phyloP scores from a whole-genome alignment of 1,140 invertebrate genomes.

The Capitella teleta region DNA sequence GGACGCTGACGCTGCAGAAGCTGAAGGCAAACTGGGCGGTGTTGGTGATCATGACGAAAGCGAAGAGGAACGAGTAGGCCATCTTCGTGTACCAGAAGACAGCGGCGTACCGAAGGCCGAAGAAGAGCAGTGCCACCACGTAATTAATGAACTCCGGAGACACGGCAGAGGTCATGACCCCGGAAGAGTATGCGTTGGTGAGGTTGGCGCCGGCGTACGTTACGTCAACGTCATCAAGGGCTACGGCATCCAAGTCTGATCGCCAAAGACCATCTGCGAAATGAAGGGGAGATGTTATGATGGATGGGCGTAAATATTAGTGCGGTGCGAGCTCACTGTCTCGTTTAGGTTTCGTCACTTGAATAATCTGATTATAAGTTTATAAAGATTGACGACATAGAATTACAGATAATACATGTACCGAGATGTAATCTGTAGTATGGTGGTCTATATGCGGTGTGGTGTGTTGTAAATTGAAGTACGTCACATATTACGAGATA shows the following conservation, averaged over 20 bases:
- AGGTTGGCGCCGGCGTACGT: slow-evolving; percentile 13
- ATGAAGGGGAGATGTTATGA: no score
- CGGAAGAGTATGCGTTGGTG: background rate
- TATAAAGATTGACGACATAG: no score
- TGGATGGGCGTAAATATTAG: no score
- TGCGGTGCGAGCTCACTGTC: no score
- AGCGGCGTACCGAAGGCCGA: slow-evolving; percentile 21
- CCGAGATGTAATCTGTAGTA: no score
- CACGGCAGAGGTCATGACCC: slow-evolving; percentile 1
- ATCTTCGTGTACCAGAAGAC: slow-evolving; percentile 34
- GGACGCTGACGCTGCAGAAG: slow-evolving; percentile 19
- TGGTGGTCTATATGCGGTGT: no score
- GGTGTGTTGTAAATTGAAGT: no score
- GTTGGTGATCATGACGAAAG: slow-evolving; percentile 21
- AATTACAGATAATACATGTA: no score
- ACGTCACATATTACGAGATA: no score
- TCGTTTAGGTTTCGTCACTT: no score
- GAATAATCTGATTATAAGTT: no score
- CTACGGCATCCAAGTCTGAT: slow-evolving; percentile 23
- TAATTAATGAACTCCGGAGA: slow-evolving; percentile 25
- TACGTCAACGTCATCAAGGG: no score
- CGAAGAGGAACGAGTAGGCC: slow-evolving; percentile 21
- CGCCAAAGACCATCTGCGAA: slow-evolving; percentile 24
- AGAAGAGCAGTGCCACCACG: slow-evolving; percentile 20
- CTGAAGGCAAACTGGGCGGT: slow-evolving; percentile 18